A percentile compares a stretch with the other conserved stretches of the same genome.
Evolutionary conservation across 2,888 invertebrate genomes (phyloP).

Genomic region (Frankliniella intonsa): DNA sequence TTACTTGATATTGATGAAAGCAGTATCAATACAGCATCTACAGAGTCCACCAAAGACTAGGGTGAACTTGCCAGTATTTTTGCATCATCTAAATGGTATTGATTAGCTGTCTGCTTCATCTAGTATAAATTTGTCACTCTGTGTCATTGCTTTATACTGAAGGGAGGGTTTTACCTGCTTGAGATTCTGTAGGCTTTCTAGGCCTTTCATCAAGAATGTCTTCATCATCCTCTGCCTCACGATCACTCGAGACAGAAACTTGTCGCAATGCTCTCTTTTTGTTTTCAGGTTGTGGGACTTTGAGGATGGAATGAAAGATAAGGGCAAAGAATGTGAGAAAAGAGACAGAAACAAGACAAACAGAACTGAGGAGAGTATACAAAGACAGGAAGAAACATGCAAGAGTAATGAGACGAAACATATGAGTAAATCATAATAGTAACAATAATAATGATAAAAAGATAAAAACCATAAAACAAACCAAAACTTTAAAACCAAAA

Average conservation of each 20-base stretch:
- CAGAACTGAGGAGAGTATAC: conserved; percentile 28
- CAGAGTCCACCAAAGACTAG: not conserved
- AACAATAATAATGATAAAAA: not conserved
- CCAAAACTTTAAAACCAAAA: not conserved
- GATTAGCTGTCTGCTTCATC: not conserved
- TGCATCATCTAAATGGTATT: conserved; percentile 9
- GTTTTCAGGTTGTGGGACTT: conserved; percentile 53
- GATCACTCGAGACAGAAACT: conserved; percentile 59
- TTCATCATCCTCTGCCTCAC: conserved; percentile 57
- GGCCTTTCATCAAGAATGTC: conserved; percentile 61
- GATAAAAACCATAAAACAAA: not conserved
- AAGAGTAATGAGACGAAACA: conserved; percentile 14
- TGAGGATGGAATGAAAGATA: conserved; percentile 35
- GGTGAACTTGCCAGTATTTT: not conserved
- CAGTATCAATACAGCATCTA: not conserved
- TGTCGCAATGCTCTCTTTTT: conserved; percentile 59
- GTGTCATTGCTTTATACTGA: not conserved
- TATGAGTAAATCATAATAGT: not conserved
- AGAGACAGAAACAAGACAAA: conserved; percentile 33
- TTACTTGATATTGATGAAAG: not conserved
- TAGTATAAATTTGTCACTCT: not conserved
- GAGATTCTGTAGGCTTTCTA: conserved; percentile 51
- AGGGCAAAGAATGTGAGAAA: conserved; percentile 33
- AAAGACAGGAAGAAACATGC: conserved; percentile 32
- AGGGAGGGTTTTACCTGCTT: conserved; percentile 52